Evolutionary conservation across 2,797 vertebrate species (phyloP).

Genomic region (Alauda arvensis): DNA sequence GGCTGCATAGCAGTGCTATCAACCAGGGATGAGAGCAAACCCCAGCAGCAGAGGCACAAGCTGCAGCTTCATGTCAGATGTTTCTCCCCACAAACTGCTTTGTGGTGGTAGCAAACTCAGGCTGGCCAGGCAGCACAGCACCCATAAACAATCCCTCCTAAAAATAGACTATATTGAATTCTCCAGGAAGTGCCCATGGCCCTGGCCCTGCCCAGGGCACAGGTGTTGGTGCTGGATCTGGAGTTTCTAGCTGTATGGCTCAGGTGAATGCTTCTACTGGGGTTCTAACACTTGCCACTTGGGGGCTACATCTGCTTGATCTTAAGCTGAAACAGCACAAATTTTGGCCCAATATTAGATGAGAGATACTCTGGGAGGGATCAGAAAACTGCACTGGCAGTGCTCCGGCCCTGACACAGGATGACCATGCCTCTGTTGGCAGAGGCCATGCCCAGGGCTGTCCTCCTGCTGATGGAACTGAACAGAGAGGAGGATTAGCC

Average conservation of each 20-base stretch:
- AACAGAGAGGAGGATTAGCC: background rate
- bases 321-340: background rate
- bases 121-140: background rate
- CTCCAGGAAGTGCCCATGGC: background rate
- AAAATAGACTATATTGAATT: fast-evolving
- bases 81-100: background rate
- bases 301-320: background rate
- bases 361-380: background rate
- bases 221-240: background rate
- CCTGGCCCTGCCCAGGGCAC: background rate
- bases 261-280: background rate
- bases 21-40: fast-evolving
- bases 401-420: fast-evolving
- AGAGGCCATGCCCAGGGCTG: fast-evolving
- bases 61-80: fast-evolving
- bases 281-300: background rate
- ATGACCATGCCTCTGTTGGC: fast-evolving
- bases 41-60: background rate
- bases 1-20: background rate
- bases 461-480: background rate
- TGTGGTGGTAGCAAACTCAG: background rate
- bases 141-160: background rate
- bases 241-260: background rate
- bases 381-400: background rate
- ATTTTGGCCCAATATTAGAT: background rate